Conservation (phyloP, 2,888 invertebrate genomes). For the Ashinkailepas kermadecensis region DNA sequence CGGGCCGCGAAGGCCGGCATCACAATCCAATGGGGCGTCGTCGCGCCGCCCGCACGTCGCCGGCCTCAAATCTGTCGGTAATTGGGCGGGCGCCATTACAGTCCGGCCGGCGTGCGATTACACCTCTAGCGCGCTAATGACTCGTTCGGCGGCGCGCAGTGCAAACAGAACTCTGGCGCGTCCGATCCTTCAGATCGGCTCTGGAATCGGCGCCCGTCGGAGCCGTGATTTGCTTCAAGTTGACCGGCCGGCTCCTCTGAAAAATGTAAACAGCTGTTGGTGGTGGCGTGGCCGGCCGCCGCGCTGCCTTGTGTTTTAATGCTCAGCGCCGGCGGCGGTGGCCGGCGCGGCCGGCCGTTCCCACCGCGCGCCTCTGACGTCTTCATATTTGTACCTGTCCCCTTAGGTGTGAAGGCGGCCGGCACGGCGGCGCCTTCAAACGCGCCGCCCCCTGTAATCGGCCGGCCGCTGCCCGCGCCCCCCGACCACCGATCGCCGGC, state of each 20-base stretch:
- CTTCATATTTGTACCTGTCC: constrained; percentile 22
- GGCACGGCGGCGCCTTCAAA: background rate
- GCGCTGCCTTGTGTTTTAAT: background rate
- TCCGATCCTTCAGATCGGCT: background rate
- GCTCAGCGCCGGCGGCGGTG: background rate
- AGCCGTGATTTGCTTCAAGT: background rate
- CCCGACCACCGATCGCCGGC: background rate
- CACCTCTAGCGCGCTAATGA: background rate
- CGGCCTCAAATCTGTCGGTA: too few relatives aligned
- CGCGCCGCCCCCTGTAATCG: constrained; percentile 5
- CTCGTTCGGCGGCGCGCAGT: background rate
- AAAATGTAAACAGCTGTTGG: background rate
- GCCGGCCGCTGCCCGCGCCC: background rate
- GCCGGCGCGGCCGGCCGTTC: background rate
- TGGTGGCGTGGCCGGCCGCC: background rate
- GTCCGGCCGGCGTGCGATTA: background rate
- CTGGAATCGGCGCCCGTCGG: background rate
- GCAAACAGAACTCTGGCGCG: background rate
- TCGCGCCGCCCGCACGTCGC: too few relatives aligned
- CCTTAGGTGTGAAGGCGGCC: constrained; percentile 13
- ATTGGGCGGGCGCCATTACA: background rate
- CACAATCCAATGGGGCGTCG: too few relatives aligned
- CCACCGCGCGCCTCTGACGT: background rate
- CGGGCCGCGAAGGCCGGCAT: too few relatives aligned
- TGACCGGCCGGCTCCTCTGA: background rate